Percentiles rank a stretch among this genome's conserved stretches.
Conservation (phyloP, 2,797 vertebrate species). For the Adelosebastes latens region DNA sequence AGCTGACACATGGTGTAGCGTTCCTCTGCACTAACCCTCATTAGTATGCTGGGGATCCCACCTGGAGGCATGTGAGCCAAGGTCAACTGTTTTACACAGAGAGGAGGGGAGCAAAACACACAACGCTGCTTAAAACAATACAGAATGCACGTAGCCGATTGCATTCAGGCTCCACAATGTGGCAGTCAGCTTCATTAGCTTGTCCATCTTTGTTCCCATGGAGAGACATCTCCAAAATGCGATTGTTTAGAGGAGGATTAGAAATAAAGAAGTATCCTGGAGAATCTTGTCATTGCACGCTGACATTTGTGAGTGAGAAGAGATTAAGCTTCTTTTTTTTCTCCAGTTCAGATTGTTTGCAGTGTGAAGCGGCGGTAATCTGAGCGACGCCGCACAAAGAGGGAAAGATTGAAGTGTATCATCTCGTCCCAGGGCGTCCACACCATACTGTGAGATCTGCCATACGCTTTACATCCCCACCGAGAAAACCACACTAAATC, state of each 20-base stretch:
- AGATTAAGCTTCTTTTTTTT: constrained; percentile 35
- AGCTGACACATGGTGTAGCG: constrained; percentile 57
- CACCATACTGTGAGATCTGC: constrained; percentile 61
- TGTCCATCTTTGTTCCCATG: constrained; percentile 50
- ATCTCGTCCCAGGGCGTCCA: constrained; percentile 57
- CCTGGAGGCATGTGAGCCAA: constrained; percentile 76
- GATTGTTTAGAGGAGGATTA: constrained; percentile 67
- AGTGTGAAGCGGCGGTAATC: constrained; percentile 56
- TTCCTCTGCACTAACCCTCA: constrained; percentile 68
- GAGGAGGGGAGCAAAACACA: constrained; percentile 48
- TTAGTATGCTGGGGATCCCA: constrained; percentile 76
- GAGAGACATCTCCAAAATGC: constrained; percentile 33
- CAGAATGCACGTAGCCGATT: constrained; percentile 32
- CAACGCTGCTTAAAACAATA: constrained; percentile 51
- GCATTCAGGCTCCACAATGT: constrained; percentile 28
- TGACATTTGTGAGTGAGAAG: constrained; percentile 50
- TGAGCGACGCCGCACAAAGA: constrained; percentile 52
- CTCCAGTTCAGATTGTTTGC: constrained; percentile 40
- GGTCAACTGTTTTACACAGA: constrained; percentile 74
- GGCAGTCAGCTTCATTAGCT: constrained; percentile 46
- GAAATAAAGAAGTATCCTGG: constrained; percentile 54
- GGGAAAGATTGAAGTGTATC: constrained; percentile 59
- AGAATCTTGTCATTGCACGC: constrained; percentile 43
- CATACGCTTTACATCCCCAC: constrained; percentile 52
- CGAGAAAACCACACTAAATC: constrained; percentile 61